phyloP scores from a whole-genome alignment of 2,888 invertebrate genomes.

The Nineta flava region DNA sequence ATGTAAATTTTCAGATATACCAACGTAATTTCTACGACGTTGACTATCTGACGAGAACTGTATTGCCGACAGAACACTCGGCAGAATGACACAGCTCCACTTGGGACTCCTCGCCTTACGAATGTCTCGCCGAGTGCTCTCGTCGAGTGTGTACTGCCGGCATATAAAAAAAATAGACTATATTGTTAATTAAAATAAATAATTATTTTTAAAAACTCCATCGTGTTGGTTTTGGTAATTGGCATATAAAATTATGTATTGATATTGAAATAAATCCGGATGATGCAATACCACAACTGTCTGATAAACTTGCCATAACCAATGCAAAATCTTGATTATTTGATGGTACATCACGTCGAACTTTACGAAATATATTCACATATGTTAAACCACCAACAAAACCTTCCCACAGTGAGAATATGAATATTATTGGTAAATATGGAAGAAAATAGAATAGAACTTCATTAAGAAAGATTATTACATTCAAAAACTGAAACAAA shows the following conservation, averaged over 20 bases:
- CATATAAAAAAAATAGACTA: too few species aligned
- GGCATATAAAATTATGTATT: conserved; percentile 58
- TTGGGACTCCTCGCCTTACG: too few species aligned
- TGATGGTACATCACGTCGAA: conserved; percentile 44
- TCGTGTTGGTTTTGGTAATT: conserved; percentile 30
- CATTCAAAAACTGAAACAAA: conserved; percentile 38
- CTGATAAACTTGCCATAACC: conserved; percentile 58
- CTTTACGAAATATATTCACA: conserved; percentile 68
- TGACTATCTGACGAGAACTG: too few species aligned
- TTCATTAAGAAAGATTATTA: conserved; percentile 42
- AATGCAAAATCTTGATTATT: conserved; percentile 45
- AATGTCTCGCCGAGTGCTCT: too few species aligned
- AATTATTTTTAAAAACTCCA: neutral
- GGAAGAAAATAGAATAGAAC: conserved; percentile 47
- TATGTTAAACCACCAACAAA: conserved; percentile 61
- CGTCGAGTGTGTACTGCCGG: too few species aligned
- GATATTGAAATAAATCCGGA: conserved; percentile 62
- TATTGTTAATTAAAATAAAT: too few species aligned
- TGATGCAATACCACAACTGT: conserved; percentile 58
- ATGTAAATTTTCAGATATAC: too few species aligned
- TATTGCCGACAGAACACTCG: too few species aligned
- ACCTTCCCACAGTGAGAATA: conserved; percentile 55
- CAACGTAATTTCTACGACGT: too few species aligned
- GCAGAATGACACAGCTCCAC: too few species aligned
- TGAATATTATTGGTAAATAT: conserved; percentile 46